phyloP scores from a whole-genome alignment of 1,140 invertebrate species.

The Coptotermes formosanus region DNA sequence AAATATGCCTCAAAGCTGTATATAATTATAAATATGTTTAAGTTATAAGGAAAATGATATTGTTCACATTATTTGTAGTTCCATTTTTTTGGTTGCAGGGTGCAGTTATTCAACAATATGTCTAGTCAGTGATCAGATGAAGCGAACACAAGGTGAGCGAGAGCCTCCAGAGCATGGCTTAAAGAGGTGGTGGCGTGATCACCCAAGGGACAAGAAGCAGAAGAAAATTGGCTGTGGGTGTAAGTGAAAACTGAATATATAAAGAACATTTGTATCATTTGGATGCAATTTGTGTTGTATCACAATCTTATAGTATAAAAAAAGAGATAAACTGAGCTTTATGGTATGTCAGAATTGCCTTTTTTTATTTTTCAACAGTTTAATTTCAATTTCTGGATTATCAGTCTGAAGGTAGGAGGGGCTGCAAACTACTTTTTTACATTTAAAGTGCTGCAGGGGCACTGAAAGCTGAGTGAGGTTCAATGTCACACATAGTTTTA shows the following conservation, averaged over 20 bases:
- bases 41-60: not conserved
- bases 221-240: not conserved
- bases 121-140: slow-evolving; percentile 35
- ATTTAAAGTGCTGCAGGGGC: no score
- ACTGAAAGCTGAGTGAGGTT: no score
- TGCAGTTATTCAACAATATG: slow-evolving; percentile 32
- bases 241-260: not conserved
- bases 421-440: no score
- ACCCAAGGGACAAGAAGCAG: slow-evolving; percentile 21
- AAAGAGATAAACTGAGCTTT: no score
- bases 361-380: no score
- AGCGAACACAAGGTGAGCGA: slow-evolving; percentile 29
- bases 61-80: not conserved
- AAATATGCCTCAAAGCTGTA: not conserved
- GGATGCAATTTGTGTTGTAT: no score
- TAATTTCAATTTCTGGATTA: no score
- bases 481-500: no score
- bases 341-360: no score
- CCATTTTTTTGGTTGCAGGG: slow-evolving; percentile 24
- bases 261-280: not conserved
- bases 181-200: slow-evolving; percentile 33
- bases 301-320: no score
- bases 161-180: slow-evolving; percentile 37
- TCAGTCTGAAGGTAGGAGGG: no score
- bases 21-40: not conserved